phyloP scores from a whole-genome alignment of 2,113 vertebrate genomes.

The Xyliphius kryptos region DNA sequence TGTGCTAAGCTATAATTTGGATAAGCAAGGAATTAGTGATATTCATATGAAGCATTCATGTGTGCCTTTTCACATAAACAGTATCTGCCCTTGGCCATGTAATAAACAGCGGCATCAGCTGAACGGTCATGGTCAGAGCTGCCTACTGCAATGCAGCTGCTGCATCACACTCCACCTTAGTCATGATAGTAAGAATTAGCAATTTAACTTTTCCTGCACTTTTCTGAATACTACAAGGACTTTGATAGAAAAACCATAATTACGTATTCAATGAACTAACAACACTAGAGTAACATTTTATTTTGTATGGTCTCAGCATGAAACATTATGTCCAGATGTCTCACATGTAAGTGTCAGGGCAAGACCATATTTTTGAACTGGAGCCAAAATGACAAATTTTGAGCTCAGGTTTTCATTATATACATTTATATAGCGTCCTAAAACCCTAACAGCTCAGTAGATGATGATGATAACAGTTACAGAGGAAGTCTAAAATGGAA shows the following conservation, averaged over 20 bases:
- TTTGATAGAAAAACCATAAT: constrained; percentile 34
- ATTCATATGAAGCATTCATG: constrained; percentile 13
- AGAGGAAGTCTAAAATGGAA: too few species aligned
- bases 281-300: constrained; percentile 33
- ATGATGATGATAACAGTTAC: too few species aligned
- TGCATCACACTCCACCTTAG: constrained; percentile 43
- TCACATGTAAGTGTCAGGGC: constrained; percentile 13
- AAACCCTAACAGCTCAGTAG: too few species aligned
- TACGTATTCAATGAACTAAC: constrained; percentile 10
- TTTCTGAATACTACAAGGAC: constrained; percentile 6
- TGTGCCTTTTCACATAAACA: constrained; percentile 13
- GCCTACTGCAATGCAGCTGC: constrained; percentile 66
- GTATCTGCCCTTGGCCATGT: constrained; percentile 16
- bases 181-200: constrained; percentile 45
- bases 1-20: background rate
- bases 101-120: constrained; percentile 11
- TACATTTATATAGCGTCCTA: constrained; percentile 28
- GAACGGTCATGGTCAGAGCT: constrained; percentile 29
- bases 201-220: constrained; percentile 4
- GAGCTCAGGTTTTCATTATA: constrained; percentile 1
- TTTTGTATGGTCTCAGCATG: constrained; percentile 32
- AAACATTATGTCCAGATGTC: constrained; percentile 9
- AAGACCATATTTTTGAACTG: background rate
- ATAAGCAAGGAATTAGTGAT: background rate
- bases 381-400: background rate